These are phyloP conservation scores for Phyllotreta cruciferae DNA, from an alignment of 2,888 invertebrate species.

Conservation along the genomic window DNA sequence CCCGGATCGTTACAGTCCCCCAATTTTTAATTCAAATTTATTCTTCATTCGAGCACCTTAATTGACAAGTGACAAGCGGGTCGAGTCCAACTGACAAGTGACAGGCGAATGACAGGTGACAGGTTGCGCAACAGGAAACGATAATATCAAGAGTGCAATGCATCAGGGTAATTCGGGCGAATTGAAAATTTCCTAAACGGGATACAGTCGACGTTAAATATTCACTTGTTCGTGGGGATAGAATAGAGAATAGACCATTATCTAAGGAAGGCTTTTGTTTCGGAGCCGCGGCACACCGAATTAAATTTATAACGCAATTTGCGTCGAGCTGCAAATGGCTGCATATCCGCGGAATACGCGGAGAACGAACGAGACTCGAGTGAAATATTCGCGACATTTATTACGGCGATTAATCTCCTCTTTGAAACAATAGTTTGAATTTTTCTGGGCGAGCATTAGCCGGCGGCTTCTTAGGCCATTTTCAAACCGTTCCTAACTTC, in stretches of 20 bases:
- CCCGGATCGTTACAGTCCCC: too few relatives aligned
- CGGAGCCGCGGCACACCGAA: not conserved
- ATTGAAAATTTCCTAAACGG: not conserved
- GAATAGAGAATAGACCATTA: constrained; percentile 12
- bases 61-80: too few relatives aligned
- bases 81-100: too few relatives aligned
- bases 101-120: too few relatives aligned
- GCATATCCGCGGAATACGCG: constrained; percentile 9
- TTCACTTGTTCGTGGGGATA: not conserved
- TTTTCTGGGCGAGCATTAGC: not conserved
- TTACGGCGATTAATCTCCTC: not conserved
- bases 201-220: too few relatives aligned
- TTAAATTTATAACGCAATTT: constrained; percentile 20
- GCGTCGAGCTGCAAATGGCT: constrained; percentile 11
- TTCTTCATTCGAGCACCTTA: too few relatives aligned
- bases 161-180: not conserved
- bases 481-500: too few relatives aligned
- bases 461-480: too few relatives aligned
- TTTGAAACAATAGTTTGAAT: constrained; percentile 4
- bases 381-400: constrained; percentile 7
- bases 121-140: too few relatives aligned
- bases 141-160: too few relatives aligned
- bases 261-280: constrained; percentile 12
- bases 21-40: too few relatives aligned
- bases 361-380: constrained; percentile 5